Base-by-base conservation (phyloP, 2,113 vertebrate genomes). In the Tapirus terrestris region DNA sequence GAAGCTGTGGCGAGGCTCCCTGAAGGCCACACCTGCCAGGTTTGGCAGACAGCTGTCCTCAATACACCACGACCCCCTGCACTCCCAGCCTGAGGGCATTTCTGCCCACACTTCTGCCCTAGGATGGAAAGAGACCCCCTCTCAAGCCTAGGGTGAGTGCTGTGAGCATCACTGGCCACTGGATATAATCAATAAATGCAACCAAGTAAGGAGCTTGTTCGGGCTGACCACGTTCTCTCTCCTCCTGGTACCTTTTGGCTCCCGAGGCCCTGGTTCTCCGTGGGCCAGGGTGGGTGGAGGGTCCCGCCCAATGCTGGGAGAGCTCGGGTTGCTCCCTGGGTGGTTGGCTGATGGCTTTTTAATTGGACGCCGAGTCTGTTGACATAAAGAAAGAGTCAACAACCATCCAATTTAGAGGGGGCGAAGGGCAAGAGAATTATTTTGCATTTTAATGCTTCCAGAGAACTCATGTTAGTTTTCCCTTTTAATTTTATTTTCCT, bases 401-500 rank as follows among this genome's bases (percentile, higher is more conserved):
- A 81, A 8, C 4, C 53, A 53, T 77, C 39, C 33, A 18, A 0
- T 58, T 72, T 58, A 53, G 79, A 76, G 33, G 48, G 43, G 43
- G 31, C 8, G 14, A 88, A 70, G 73, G 89, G 89, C 77, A 86
- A 77, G 33, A 39, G 77, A 68, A 82, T 48, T 61, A 75, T 73
- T 95, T 86, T 96, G 91, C 94, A 97, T 98, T 93, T 89, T 91
- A 90, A 85, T 94, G 84, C 91, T 98, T 96, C 67, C 79, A 88
- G 85, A 72, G 68, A 91, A 18, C 63, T 56, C n/a, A 10, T 68
- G 60, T 94, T 94, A 96, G 97, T 88, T 97, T 97, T 96, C 65
- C 75, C 83, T 85, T 81, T 81, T 77, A 93, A 85, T 89, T 97
- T 93, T 91, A 82, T 94, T 91, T 97, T 96, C 87, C 31, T 97